Evolutionary conservation across 1,140 invertebrate species (phyloP).

Genomic region (Luehdorfia chinensis): DNA sequence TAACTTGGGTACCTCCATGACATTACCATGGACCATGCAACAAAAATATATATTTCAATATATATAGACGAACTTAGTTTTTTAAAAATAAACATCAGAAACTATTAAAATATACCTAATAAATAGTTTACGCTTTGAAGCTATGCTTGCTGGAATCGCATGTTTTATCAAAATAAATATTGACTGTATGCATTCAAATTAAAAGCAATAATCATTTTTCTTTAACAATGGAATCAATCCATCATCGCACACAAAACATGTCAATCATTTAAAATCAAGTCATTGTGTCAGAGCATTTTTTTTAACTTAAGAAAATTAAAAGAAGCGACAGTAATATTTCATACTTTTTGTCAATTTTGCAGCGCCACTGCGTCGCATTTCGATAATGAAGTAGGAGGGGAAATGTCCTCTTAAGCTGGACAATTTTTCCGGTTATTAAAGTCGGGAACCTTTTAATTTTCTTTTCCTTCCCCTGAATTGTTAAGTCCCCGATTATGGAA

Average conservation of each 20-base stretch:
- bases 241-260: background rate
- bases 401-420: slow-evolving; percentile 6
- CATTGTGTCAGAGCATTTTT: background rate
- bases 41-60: no score
- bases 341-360: slow-evolving; percentile 2
- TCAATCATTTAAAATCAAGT: background rate
- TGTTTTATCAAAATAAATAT: no score
- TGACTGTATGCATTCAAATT: no score
- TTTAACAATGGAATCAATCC: no score
- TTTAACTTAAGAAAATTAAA: background rate
- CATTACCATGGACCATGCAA: no score
- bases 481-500: slow-evolving; percentile 13
- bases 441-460: slow-evolving; percentile 15
- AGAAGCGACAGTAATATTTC: background rate
- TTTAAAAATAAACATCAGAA: no score
- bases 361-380: background rate
- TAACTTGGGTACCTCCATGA: no score
- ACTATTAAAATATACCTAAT: no score
- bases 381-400: slow-evolving; percentile 9
- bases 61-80: no score
- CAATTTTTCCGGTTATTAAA: slow-evolving; percentile 12
- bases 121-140: no score
- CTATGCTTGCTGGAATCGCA: no score
- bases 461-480: slow-evolving; percentile 13
- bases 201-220: no score